Conservation (phyloP, 1,140 invertebrate genomes). For the Neotoxoptera formosana region DNA sequence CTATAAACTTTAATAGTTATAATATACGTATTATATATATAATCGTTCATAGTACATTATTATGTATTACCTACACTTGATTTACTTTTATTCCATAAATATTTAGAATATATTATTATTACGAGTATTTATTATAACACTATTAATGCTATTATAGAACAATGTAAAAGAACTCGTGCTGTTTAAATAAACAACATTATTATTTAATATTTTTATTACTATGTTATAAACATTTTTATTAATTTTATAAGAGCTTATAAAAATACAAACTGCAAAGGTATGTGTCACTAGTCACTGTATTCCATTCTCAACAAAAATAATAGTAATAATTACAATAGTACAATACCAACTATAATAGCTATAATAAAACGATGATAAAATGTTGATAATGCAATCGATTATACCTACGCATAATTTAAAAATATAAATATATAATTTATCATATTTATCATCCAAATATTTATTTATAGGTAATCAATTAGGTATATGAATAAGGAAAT, state of each 20-base stretch:
- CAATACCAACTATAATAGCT: not conserved
- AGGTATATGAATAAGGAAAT: not conserved
- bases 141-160: not conserved
- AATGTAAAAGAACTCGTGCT: not conserved
- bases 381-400: not conserved
- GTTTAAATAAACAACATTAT: not conserved
- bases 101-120: not conserved
- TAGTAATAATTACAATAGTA: not conserved
- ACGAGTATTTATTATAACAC: not conserved
- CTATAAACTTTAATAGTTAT: not conserved
- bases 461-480: not conserved
- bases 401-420: not conserved
- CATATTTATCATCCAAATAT: not conserved
- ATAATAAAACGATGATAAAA: slow-evolving; percentile 10
- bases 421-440: no score
- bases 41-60: not conserved
- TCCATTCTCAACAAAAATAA: not conserved
- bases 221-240: not conserved
- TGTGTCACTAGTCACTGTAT: not conserved
- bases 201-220: slow-evolving; percentile 5
- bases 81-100: not conserved
- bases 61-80: not conserved
- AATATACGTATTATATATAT: no score
- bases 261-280: not conserved
- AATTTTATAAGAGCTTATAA: not conserved